Evolutionary conservation across 2,113 vertebrate species (phyloP), one percentile per base, ranked within the genome.

Genomic region (Trachemys scripta): DNA sequence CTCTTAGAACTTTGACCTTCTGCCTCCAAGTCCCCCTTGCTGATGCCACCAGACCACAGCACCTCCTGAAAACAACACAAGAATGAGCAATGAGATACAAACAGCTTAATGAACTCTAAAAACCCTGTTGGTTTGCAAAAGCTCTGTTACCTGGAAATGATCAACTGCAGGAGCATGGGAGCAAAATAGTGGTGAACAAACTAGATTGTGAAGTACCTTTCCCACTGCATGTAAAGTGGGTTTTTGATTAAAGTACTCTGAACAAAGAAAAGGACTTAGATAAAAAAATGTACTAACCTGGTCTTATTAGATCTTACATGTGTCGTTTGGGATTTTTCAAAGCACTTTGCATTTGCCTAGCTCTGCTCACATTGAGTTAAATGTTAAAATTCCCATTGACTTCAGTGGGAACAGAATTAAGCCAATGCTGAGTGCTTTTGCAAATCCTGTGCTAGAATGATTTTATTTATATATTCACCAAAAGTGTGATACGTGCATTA

Each of bases 51-150:
- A 89, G 87, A 96, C 65, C 35, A 92, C 88, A 59, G 5, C 91
- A 83, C 16, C n/a, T 92, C 84, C 90, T 91, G 85, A 89, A 76
- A 96, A 80, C 50, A 95, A 22, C 14, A 72, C 27, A 87, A 85
- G 50, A 95, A 94, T 85, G 57, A 91, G 57, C 85, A 92, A 72
- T 17, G 88, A 65, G 84, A 27, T 94, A 91, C 87, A 90, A 92
- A 69, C 90, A 96, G 51, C 89, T 89, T 94, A 95, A 94, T 25
- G 4, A 96, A 95, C 88, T 94, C 95, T 81, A 94, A 92, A 87
- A 97, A 96, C 87, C 85, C 49, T 85, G 53, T 75, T 84, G 50
- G 87, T 93, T 96, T 93, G 86, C 90, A 97, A 87, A 95, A 92
- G 35, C 20, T 22, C 42, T 93, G 4, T 94, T 96, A 88, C 92